Evolutionary conservation across 1,140 invertebrate genomes (phyloP).

Genomic region (Leguminivora glycinivorella): DNA sequence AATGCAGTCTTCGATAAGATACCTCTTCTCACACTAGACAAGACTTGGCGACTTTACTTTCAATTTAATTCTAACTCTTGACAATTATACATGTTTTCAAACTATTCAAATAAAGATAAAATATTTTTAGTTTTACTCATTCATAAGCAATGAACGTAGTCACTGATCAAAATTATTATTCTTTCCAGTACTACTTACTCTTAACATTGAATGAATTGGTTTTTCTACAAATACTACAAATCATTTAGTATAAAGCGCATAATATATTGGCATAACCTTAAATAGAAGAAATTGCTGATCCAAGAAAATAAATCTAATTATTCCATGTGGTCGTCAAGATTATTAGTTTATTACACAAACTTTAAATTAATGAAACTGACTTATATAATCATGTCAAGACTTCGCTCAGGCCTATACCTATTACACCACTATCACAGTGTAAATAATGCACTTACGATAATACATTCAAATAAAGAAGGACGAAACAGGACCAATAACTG

Average conservation of each 20-base stretch:
- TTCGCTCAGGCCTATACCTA: constrained; percentile 58
- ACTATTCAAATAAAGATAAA: not conserved
- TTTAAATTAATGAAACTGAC: constrained; percentile 32
- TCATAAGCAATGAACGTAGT: not conserved
- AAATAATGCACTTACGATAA: constrained; percentile 74
- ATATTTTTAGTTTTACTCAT: not conserved
- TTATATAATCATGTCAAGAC: constrained; percentile 65
- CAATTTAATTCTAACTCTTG: constrained; percentile 10
- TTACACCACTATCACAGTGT: constrained; percentile 77
- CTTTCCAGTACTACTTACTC: no score
- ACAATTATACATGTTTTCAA: constrained; percentile 1
- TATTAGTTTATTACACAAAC: constrained; percentile 27
- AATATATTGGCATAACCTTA: no score
- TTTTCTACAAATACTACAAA: no score
- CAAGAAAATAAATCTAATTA: no score
- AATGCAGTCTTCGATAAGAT: constrained; percentile 74
- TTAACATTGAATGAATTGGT: no score
- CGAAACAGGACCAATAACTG: constrained; percentile 37
- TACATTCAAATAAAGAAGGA: constrained; percentile 52
- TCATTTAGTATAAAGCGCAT: no score
- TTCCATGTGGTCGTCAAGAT: no score
- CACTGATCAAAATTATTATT: no score
- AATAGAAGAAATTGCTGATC: no score
- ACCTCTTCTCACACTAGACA: constrained; percentile 58
- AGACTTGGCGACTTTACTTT: constrained; percentile 53